These are phyloP conservation scores for Ptychoptera albimana DNA, from an alignment of 2,888 invertebrate genomes.

Conservation along the genomic window DNA sequence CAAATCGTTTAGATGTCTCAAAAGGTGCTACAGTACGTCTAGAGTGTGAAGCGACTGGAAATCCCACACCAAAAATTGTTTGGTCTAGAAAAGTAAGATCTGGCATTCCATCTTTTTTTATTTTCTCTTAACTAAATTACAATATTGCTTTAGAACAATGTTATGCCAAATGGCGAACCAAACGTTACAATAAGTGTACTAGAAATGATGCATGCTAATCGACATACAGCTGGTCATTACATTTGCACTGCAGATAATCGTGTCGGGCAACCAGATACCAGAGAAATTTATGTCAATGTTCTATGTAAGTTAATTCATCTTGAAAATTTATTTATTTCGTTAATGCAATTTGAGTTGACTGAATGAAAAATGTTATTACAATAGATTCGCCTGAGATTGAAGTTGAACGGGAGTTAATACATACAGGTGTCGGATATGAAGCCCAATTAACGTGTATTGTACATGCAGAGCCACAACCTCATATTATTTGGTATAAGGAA, in stretches of 20 bases:
- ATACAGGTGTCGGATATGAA: conserved; percentile 39
- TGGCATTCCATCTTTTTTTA: background rate
- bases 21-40: conserved; percentile 35
- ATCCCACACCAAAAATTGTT: conserved; percentile 35
- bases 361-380: too few species aligned
- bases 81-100: conserved; percentile 35
- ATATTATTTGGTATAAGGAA: conserved; percentile 36
- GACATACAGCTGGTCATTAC: conserved; percentile 38
- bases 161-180: conserved; percentile 37
- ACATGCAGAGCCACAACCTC: conserved; percentile 36
- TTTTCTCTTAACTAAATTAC: too few species aligned
- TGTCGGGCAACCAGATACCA: conserved; percentile 33
- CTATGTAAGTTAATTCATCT: conserved; percentile 29
- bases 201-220: conserved; percentile 37
- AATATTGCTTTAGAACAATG: conserved; percentile 27
- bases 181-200: conserved; percentile 35
- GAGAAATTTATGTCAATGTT: conserved; percentile 32
- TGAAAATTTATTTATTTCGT: too few species aligned
- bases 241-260: conserved; percentile 39
- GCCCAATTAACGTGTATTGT: conserved; percentile 41
- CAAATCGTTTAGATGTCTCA: conserved; percentile 35
- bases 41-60: conserved; percentile 36
- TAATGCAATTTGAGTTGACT: too few species aligned
- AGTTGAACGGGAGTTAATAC: conserved; percentile 35
- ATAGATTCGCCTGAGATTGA: conserved; percentile 40